Conservation (phyloP, 1,140 invertebrate species). For the Psilanteris sp. region DNA sequence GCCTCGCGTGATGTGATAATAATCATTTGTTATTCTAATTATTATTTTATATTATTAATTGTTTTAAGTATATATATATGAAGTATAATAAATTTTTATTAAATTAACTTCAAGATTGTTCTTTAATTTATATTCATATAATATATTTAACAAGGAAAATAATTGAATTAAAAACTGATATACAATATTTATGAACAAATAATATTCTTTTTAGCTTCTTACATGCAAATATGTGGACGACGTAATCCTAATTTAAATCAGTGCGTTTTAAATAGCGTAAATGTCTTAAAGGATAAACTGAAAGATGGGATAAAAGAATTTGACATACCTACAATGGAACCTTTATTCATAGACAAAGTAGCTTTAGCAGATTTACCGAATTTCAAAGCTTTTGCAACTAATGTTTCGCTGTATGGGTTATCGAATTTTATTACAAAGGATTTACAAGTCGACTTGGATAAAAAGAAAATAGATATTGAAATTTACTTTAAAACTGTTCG, state of each 20-base stretch:
- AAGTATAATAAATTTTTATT: too few species aligned
- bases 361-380: constrained; percentile 71
- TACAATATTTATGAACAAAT: too few species aligned
- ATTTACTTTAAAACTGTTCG: constrained; percentile 77
- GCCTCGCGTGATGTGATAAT: too few species aligned
- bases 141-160: neutral
- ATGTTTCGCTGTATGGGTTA: constrained; percentile 80
- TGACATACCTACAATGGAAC: constrained; percentile 83
- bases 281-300: constrained; percentile 79
- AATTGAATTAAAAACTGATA: neutral
- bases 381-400: constrained; percentile 77
- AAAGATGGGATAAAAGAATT: constrained; percentile 83
- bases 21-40: too few species aligned
- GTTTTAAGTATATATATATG: too few species aligned
- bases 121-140: too few species aligned
- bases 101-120: too few species aligned
- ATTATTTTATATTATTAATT: too few species aligned
- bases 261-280: constrained; percentile 82
- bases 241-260: constrained; percentile 82
- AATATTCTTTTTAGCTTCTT: constrained; percentile 81
- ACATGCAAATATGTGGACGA: constrained; percentile 83
- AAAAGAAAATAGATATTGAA: constrained; percentile 75
- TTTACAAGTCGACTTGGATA: constrained; percentile 80
- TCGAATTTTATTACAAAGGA: constrained; percentile 79
- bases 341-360: constrained; percentile 80